A percentile compares a stretch with the other conserved stretches of the same genome.
These are phyloP conservation scores for Rutilus rutilus DNA, from an alignment of 2,113 vertebrate species.

Conservation along the genomic window DNA sequence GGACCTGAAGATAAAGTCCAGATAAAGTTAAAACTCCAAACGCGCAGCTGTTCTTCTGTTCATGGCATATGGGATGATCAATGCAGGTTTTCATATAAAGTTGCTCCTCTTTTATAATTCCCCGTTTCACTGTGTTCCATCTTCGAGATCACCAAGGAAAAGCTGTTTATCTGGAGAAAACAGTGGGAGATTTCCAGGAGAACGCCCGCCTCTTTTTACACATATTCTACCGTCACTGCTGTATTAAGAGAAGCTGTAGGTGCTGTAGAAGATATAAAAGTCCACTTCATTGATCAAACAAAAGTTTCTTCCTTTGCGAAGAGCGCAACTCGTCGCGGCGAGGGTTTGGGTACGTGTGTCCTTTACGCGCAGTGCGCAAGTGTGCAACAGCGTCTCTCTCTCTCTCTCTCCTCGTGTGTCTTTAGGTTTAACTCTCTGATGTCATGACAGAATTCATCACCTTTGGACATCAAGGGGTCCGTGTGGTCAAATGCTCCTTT, in stretches of 20 bases:
- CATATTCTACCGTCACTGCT: constrained; percentile 64
- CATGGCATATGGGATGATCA: constrained; percentile 40
- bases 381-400: constrained; percentile 17
- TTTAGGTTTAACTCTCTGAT: constrained; percentile 21
- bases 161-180: constrained; percentile 66
- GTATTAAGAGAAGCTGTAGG: background rate
- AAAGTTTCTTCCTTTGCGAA: background rate
- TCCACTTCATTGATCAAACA: background rate
- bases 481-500: background rate
- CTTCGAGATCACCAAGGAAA: constrained; percentile 68
- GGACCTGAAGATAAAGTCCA: constrained; percentile 55
- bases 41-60: constrained; percentile 30
- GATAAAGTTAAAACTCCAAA: constrained; percentile 46
- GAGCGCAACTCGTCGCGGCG: background rate
- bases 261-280: background rate
- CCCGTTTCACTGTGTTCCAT: constrained; percentile 66
- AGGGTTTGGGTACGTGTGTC: constrained; percentile 13
- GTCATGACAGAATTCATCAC: constrained; percentile 6
- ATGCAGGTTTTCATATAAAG: background rate
- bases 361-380: constrained; percentile 40
- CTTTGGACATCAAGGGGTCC: background rate
- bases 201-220: constrained; percentile 69
- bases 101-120: constrained; percentile 33
- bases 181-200: constrained; percentile 63
- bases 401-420: background rate